These are phyloP conservation scores for Pyralis farinalis DNA, from an alignment of 2,888 invertebrate species.

Conservation along the genomic window DNA sequence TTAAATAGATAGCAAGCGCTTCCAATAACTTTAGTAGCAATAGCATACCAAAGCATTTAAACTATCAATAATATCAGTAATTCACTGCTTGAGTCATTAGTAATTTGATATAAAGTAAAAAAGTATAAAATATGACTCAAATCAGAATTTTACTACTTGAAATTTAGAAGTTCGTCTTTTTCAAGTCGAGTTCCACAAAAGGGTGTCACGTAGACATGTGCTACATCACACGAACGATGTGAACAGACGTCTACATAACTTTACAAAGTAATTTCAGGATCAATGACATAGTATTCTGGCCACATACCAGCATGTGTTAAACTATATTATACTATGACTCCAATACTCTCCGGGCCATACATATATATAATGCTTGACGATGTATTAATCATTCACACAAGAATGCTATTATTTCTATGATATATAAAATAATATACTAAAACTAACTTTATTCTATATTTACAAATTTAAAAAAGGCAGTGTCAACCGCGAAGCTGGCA, in stretches of 20 bases:
- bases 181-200: slow-evolving; percentile 4
- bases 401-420: slow-evolving; percentile 6
- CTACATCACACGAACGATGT: slow-evolving; percentile 73
- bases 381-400: slow-evolving; percentile 2
- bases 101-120: not conserved
- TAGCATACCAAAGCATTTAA: slow-evolving; percentile 40
- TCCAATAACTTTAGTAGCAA: slow-evolving; percentile 43
- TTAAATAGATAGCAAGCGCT: slow-evolving; percentile 66
- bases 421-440: slow-evolving; percentile 23
- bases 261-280: slow-evolving; percentile 19
- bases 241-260: slow-evolving; percentile 74
- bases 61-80: slow-evolving; percentile 26
- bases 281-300: slow-evolving; percentile 8
- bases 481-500: slow-evolving; percentile 77
- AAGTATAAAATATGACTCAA: slow-evolving; percentile 17
- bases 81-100: slow-evolving; percentile 17
- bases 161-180: not conserved
- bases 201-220: slow-evolving; percentile 71
- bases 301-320: slow-evolving; percentile 1
- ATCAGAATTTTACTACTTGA: slow-evolving; percentile 13
- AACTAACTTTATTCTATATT: slow-evolving; percentile 54
- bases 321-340: too few species aligned
- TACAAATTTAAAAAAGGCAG: slow-evolving; percentile 72
- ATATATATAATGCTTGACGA: not conserved
- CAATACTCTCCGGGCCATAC: too few species aligned